Evolutionary conservation across 2,888 invertebrate species (phyloP).

Genomic region (Netelia fuscicornis): DNA sequence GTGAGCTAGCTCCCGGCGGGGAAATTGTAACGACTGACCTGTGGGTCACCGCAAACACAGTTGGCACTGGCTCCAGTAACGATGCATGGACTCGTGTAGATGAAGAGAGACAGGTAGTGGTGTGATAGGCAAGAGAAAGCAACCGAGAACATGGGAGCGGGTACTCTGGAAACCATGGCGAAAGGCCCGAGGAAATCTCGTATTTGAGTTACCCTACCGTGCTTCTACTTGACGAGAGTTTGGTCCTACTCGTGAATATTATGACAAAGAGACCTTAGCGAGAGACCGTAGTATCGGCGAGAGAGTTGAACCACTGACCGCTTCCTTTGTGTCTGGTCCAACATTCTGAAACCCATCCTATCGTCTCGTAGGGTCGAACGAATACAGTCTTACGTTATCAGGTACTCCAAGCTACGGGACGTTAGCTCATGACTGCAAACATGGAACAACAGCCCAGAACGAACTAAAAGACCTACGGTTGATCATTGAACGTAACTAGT

Average conservation of each 20-base stretch:
- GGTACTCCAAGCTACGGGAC: not conserved
- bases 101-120: conserved; percentile 11
- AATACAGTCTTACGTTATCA: conserved; percentile 1
- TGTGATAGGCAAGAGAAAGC: conserved; percentile 18
- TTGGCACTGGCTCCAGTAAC: not conserved
- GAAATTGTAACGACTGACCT: conserved; percentile 32
- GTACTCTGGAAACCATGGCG: conserved; percentile 34
- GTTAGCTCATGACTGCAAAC: not conserved
- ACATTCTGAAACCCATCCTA: conserved; percentile 1
- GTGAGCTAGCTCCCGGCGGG: conserved; percentile 5
- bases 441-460: not conserved
- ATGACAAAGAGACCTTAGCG: conserved; percentile 60
- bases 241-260: conserved; percentile 51
- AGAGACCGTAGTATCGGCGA: conserved; percentile 6
- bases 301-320: not conserved
- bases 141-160: conserved; percentile 26
- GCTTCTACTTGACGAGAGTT: conserved; percentile 25
- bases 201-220: conserved; percentile 63
- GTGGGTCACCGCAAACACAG: conserved; percentile 23
- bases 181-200: conserved; percentile 33
- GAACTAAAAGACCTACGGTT: not conserved
- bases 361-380: not conserved
- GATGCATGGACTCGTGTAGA: conserved; percentile 17
- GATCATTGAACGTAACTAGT: not conserved
- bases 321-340: conserved; percentile 2